These are phyloP conservation scores for Microtus pennsylvanicus DNA, from an alignment of 2,113 vertebrate genomes.

Conservation along the genomic window DNA sequence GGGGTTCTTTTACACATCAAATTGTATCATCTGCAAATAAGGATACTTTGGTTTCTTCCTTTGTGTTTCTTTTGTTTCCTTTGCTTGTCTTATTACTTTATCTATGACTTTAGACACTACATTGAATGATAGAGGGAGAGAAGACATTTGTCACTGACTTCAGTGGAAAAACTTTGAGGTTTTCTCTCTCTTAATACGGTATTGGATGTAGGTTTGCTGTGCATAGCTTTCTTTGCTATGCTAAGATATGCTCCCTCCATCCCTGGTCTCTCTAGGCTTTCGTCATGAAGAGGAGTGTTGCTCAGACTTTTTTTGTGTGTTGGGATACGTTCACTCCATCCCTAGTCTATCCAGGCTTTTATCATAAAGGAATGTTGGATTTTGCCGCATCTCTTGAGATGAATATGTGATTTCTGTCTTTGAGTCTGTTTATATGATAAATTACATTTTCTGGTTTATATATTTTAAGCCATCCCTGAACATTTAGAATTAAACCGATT, in stretches of 20 bases:
- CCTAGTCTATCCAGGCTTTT: background rate
- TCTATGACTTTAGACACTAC: background rate
- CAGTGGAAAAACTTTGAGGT: background rate
- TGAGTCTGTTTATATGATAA: background rate
- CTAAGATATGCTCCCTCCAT: background rate
- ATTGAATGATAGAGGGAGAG: too few relatives aligned
- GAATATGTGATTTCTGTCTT: background rate
- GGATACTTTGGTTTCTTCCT: background rate
- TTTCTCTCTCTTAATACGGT: background rate
- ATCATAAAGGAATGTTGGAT: background rate
- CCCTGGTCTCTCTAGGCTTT: background rate
- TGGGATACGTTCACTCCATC: background rate
- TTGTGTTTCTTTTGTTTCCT: background rate
- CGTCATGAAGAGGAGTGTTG: background rate
- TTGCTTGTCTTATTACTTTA: background rate
- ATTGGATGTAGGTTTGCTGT: background rate
- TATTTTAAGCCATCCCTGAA: background rate
- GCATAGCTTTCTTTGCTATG: background rate
- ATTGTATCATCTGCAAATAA: background rate
- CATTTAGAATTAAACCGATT: background rate
- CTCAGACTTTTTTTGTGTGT: background rate
- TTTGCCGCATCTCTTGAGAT: background rate
- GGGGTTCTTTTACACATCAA: background rate
- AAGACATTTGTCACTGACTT: background rate
- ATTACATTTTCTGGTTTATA: too few relatives aligned